A percentile compares a stretch with the other conserved stretches of the same genome.
Evolutionary conservation across 92 coral and sea anemone species (phyloP).

Genomic region (Ricordea florida): DNA sequence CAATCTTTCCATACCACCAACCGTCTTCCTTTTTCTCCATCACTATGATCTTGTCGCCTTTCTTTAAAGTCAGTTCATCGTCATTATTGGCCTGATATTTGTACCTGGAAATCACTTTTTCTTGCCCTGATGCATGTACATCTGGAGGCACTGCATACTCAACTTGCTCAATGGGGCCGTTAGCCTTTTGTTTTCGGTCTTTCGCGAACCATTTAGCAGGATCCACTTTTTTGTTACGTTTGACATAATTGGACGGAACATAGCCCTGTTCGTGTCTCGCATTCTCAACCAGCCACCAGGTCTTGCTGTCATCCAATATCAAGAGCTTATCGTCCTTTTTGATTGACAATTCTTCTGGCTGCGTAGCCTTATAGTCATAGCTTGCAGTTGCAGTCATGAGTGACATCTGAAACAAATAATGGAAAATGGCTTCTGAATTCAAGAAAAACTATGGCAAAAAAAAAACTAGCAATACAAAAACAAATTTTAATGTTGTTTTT

Average conservation of each 20-base stretch:
- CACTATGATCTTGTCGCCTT: slow-evolving; percentile 83
- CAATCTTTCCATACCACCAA: slow-evolving; percentile 94
- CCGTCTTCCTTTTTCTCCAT: slow-evolving; percentile 96
- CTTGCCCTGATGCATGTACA: slow-evolving; percentile 50
- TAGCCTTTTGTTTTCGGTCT: slow-evolving; percentile 26
- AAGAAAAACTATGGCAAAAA: background rate
- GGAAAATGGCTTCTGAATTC: too few species aligned
- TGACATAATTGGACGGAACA: slow-evolving; percentile 96
- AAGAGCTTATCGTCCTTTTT: slow-evolving; percentile 88
- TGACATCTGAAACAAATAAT: slow-evolving; percentile 64
- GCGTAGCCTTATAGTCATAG: slow-evolving; percentile 91
- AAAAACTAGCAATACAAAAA: too few species aligned
- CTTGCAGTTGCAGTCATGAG: slow-evolving; percentile 82
- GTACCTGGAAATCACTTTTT: slow-evolving; percentile 82
- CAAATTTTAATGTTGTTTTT: too few species aligned
- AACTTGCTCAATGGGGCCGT: too few species aligned
- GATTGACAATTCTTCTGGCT: slow-evolving; percentile 84
- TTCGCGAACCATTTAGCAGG: slow-evolving; percentile 37
- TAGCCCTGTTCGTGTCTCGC: slow-evolving; percentile 79
- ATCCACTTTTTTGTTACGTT: slow-evolving; percentile 62
- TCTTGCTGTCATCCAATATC: slow-evolving; percentile 84
- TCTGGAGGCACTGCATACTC: slow-evolving; percentile 90
- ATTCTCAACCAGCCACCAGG: slow-evolving; percentile 98
- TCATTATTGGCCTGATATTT: slow-evolving; percentile 78
- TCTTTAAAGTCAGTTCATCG: slow-evolving; percentile 87